Percentiles rank a stretch among this genome's conserved stretches.
Evolutionary conservation across 2,797 vertebrate genomes (phyloP).

Genomic region (Macrochelys suwanniensis): DNA sequence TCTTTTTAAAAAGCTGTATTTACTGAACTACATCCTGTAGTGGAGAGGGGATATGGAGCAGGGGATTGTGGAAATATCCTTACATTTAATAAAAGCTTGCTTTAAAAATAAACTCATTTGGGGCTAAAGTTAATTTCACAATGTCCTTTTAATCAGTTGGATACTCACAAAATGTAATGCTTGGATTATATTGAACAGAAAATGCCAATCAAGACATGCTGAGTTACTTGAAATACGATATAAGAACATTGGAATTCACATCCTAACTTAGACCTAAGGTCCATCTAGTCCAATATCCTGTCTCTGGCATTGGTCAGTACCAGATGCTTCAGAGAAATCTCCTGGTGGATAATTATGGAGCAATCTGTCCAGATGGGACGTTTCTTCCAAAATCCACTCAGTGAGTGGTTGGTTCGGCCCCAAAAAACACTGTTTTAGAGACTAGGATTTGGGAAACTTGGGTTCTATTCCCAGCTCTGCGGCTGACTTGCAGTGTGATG

Average conservation of each 20-base stretch:
- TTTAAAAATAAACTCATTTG: not conserved
- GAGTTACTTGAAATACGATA: fast-evolving
- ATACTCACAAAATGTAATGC: not conserved
- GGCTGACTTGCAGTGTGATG: not conserved
- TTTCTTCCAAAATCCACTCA: no score
- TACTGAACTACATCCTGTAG: not conserved
- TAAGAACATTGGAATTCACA: fast-evolving
- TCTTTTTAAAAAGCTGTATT: not conserved
- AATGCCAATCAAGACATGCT: not conserved
- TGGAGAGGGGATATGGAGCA: fast-evolving
- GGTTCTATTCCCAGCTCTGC: not conserved
- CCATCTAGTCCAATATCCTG: fast-evolving
- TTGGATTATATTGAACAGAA: not conserved
- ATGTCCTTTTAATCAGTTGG: not conserved
- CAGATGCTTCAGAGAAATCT: not conserved
- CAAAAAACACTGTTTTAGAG: not conserved
- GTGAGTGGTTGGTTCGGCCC: not conserved
- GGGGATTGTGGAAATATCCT: fast-evolving
- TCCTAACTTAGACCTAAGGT: not conserved
- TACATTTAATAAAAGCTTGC: not conserved
- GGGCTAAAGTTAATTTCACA: not conserved
- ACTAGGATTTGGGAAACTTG: not conserved
- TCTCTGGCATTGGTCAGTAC: not conserved
- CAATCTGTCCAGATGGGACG: not conserved
- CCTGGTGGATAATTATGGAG: not conserved